These are phyloP conservation scores for Microcaecilia unicolor DNA, from an alignment of 2,797 vertebrate genomes.

Conservation along the genomic window DNA sequence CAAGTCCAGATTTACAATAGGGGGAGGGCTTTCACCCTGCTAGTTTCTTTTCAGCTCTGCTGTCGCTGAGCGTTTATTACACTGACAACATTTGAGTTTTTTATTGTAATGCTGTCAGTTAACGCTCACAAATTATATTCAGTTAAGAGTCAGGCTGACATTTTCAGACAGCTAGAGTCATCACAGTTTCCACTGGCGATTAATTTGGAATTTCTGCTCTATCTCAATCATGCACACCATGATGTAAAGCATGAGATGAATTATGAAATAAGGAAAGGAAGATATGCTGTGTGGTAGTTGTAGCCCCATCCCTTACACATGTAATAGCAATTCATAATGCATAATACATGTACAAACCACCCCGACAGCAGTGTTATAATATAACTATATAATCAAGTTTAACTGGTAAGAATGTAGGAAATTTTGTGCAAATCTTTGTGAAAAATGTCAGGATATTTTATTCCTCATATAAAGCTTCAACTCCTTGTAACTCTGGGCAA, in stretches of 20 bases:
- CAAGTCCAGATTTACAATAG: slow-evolving; percentile 22
- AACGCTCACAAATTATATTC: slow-evolving; percentile 24
- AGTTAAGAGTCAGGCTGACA: slow-evolving; percentile 19
- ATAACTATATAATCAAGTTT: too few relatives aligned
- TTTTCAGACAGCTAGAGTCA: slow-evolving; percentile 20
- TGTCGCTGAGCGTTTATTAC: slow-evolving; percentile 42
- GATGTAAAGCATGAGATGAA: slow-evolving; percentile 11
- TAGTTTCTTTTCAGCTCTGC: slow-evolving; percentile 25
- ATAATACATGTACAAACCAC: slow-evolving; percentile 1
- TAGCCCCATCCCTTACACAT: slow-evolving; percentile 4
- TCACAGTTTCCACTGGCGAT: slow-evolving; percentile 18
- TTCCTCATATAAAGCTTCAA: too few relatives aligned
- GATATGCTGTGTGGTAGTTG: too few relatives aligned
- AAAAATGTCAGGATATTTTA: too few relatives aligned
- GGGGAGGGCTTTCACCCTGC: slow-evolving; percentile 21
- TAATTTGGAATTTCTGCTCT: slow-evolving; percentile 17
- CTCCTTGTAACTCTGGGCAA: too few relatives aligned
- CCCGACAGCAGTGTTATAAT: background rate
- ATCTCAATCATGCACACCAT: slow-evolving; percentile 17
- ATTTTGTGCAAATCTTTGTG: too few relatives aligned
- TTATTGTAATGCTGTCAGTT: slow-evolving; percentile 24
- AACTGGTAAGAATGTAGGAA: too few relatives aligned
- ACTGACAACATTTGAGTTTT: slow-evolving; percentile 3
- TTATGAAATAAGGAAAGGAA: slow-evolving; percentile 17
- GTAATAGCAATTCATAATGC: slow-evolving; percentile 2